Base-by-base conservation (phyloP, 2,797 vertebrate species). In the Eulemur mongoz region DNA sequence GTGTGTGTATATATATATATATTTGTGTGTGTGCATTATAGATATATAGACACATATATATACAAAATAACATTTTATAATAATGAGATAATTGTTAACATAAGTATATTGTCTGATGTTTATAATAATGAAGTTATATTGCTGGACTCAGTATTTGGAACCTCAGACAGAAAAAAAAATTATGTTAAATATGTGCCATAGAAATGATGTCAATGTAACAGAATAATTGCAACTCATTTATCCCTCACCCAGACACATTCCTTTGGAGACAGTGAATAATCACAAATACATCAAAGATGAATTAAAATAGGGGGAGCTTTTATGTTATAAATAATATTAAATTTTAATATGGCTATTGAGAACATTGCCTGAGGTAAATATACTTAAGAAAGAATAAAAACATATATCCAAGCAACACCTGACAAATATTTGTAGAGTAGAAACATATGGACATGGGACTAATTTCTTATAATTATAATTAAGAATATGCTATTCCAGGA, bases 251-350 rank as follows among this genome's bases (percentile, higher is more conserved):
- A 83, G 25, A 84, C 12, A 76, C 2, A 70, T 83, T 86, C 7
- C 20, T 97, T 90, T 69, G 48, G 17, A 87, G 8, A 82, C 0
- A 70, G 27, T 57, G 35, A 94, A 73, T 76, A 90, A 80, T 72
- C 40, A 88, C 17, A 91, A 85, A 50, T 75, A 54, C 69, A 86
- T 89, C n/a, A 88, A 82, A 95, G 30, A 63, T 52, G 17, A 94
- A 57, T 8, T 86, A 87, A 82, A 75, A 18, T 81, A 18, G 6
- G 8, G 7, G 45, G 14, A 38, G 30, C 40, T 43, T 84, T 91
- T 35, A 63, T 73, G 65, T 86, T 63, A 52, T 50, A 79, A 54
- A 63, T 63, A n/a, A 65, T 22, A 87, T 97, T 91, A 87, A 69
- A 70, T 80, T 35, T 43, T 43, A 65, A 63, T n/a, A 61, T 75